phyloP scores from a whole-genome alignment of 2,797 vertebrate species.

The Pipistrellus pipistrellus region DNA sequence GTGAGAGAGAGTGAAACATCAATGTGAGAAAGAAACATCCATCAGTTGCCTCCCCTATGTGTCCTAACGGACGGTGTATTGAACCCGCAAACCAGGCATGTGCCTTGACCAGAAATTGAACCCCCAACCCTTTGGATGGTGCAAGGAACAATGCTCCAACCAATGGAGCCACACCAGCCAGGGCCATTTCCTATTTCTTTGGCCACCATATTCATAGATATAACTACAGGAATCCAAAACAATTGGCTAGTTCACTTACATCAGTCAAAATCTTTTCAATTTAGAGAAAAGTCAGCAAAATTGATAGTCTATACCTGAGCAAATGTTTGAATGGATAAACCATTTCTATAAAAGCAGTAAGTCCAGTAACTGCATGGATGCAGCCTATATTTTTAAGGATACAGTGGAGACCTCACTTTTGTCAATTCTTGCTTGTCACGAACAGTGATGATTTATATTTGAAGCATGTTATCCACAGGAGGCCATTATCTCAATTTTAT shows the following conservation, averaged over 20 bases:
- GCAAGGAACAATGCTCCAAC: neutral
- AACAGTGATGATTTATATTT: constrained; percentile 43
- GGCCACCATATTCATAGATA: neutral
- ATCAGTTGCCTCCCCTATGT: neutral
- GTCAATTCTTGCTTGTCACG: neutral
- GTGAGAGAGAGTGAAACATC: neutral
- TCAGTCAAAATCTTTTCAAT: constrained; percentile 30
- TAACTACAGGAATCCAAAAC: neutral
- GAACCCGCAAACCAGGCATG: neutral
- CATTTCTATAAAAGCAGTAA: neutral
- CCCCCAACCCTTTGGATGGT: neutral
- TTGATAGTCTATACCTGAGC: neutral
- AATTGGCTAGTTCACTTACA: neutral
- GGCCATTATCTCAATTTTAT: constrained; percentile 62
- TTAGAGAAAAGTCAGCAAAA: constrained; percentile 48
- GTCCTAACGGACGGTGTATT: neutral
- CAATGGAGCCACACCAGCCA: neutral
- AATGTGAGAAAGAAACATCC: neutral
- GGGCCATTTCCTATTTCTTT: constrained; percentile 26
- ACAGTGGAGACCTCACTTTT: neutral
- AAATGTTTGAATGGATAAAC: constrained; percentile 23
- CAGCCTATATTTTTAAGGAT: neutral
- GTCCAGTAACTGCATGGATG: neutral
- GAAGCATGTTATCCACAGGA: neutral
- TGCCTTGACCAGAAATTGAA: neutral